phyloP scores from a whole-genome alignment of 2,113 vertebrate species.

The Pristiophorus japonicus region DNA sequence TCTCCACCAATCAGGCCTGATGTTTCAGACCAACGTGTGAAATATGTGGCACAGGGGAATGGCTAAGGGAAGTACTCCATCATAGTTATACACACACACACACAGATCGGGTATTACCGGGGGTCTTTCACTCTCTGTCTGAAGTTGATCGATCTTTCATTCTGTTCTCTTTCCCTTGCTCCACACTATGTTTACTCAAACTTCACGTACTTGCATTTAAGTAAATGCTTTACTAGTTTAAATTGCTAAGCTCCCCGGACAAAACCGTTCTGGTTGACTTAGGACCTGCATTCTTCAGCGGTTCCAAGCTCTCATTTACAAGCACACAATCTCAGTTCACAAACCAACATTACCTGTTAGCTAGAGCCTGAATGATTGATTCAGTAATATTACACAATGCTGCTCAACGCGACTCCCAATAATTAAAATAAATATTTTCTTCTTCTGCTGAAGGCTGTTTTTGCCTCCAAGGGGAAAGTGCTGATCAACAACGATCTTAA shows the following conservation, averaged over 20 bases:
- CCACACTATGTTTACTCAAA: background rate
- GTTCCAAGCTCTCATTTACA: background rate
- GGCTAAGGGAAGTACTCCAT: no score
- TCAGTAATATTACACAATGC: background rate
- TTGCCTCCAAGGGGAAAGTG: background rate
- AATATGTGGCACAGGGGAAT: background rate
- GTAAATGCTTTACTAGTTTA: background rate
- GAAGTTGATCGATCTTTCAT: background rate
- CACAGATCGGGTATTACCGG: background rate
- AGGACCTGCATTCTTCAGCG: background rate
- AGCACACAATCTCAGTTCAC: background rate
- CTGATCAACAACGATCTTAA: background rate
- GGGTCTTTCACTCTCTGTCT: background rate
- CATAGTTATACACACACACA: background rate
- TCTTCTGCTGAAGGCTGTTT: background rate
- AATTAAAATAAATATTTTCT: conserved; percentile 12
- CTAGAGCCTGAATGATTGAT: background rate
- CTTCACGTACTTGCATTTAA: background rate
- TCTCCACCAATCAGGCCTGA: background rate
- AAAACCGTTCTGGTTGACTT: conserved; percentile 16
- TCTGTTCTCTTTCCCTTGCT: background rate
- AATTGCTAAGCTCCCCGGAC: background rate
- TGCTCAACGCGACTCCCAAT: background rate
- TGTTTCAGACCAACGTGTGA: no score
- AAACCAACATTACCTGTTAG: background rate